These are phyloP conservation scores for Apamea monoglypha DNA, from an alignment of 2,888 invertebrate species.

Conservation along the genomic window DNA sequence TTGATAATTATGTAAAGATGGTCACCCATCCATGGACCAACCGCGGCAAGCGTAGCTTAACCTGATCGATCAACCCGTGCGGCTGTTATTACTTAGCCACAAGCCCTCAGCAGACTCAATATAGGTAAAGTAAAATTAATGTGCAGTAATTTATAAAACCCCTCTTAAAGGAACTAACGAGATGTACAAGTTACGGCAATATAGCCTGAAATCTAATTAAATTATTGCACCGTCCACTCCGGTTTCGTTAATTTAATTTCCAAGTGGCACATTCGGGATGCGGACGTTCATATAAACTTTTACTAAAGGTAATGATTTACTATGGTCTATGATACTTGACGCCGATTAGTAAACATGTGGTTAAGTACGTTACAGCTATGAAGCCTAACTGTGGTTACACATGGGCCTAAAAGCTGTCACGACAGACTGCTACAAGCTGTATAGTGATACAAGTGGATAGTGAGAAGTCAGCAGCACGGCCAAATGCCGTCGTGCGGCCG, in stretches of 20 bases:
- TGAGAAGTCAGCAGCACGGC: background rate
- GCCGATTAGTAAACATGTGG: background rate
- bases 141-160: background rate
- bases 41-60: no score
- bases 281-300: background rate
- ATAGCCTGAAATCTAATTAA: constrained; percentile 1
- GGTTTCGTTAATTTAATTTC: background rate
- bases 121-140: background rate
- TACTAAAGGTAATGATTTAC: background rate
- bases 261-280: background rate
- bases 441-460: background rate
- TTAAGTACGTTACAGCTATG: background rate
- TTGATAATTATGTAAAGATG: no score
- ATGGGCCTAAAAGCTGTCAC: background rate
- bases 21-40: no score
- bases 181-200: no score
- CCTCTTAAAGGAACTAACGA: background rate
- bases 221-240: background rate
- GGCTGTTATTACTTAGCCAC: background rate
- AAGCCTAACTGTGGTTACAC: background rate
- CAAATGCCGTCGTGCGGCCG: background rate
- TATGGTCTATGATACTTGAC: no score
- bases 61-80: background rate
- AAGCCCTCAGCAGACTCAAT: background rate
- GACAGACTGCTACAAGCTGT: background rate